A percentile compares a stretch with the other conserved stretches of the same genome.
These are phyloP conservation scores for Mesocentrotus franciscanus DNA, from an alignment of 53 echinoderm and acorn worm species.

Conservation along the genomic window DNA sequence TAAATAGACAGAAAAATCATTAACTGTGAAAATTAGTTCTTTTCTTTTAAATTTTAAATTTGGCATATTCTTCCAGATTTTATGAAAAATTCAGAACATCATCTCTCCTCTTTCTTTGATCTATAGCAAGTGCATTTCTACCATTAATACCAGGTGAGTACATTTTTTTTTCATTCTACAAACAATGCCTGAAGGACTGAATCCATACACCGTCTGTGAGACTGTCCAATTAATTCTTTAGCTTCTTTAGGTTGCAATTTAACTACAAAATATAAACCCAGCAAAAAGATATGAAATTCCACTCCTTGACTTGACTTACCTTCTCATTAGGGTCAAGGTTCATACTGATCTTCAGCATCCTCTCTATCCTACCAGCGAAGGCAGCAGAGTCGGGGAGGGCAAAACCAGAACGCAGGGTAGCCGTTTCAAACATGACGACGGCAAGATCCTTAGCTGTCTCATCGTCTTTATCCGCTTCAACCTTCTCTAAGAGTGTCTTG, in stretches of 20 bases:
- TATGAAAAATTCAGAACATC: not conserved
- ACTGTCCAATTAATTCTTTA: not conserved
- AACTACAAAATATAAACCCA: not conserved
- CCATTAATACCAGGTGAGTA: not conserved
- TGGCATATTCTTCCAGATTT: no score
- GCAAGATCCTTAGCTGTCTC: conserved; percentile 93
- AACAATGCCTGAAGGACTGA: not conserved
- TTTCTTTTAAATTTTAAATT: no score
- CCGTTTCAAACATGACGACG: conserved; percentile 93
- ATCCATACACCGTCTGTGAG: not conserved
- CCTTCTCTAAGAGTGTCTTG: conserved; percentile 81
- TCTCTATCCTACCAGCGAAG: conserved; percentile 91
- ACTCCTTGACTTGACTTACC: conserved; percentile 59
- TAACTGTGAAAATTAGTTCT: no score
- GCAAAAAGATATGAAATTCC: not conserved
- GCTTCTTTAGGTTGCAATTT: not conserved
- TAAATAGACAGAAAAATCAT: no score
- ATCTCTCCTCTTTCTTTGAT: not conserved
- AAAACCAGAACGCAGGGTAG: conserved; percentile 93
- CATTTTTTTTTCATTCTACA: not conserved
- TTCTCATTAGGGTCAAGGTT: conserved; percentile 86
- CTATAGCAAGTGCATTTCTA: not conserved
- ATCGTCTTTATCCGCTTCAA: conserved; percentile 86
- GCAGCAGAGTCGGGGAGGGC: conserved; percentile 81
- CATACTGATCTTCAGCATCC: conserved; percentile 93